These are phyloP conservation scores for Drosophila baimaii DNA, from an alignment of 1,140 invertebrate species.

Conservation along the genomic window DNA sequence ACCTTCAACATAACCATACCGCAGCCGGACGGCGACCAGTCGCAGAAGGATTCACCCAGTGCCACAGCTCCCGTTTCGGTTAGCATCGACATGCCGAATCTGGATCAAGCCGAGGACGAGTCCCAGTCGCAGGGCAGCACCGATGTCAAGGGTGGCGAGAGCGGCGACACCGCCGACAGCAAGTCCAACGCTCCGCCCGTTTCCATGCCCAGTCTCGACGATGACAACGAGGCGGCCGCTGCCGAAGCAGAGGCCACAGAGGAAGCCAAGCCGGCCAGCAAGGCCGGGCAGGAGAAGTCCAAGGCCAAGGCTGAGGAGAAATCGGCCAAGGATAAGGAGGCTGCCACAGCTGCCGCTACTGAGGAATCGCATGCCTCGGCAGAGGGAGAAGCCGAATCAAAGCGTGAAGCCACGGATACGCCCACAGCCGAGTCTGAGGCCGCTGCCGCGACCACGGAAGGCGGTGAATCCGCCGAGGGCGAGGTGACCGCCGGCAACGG, in stretches of 20 bases:
- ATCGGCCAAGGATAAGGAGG: conserved; percentile 52
- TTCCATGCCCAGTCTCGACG: conserved; percentile 83
- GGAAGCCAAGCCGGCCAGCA: conserved; percentile 45
- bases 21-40: conserved; percentile 70
- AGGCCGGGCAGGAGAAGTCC: conserved; percentile 35
- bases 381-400: conserved; percentile 22
- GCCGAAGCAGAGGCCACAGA: conserved; percentile 42
- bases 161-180: conserved; percentile 38
- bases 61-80: conserved; percentile 75
- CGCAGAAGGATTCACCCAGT: conserved; percentile 65
- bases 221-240: conserved; percentile 75
- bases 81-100: conserved; percentile 82
- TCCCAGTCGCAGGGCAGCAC: conserved; percentile 65
- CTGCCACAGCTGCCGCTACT: conserved; percentile 12
- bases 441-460: conserved; percentile 42
- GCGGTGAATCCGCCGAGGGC: conserved; percentile 52
- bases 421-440: conserved; percentile 53
- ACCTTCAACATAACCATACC: conserved; percentile 84
- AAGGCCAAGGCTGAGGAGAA: conserved; percentile 43
- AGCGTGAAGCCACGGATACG: conserved; percentile 46
- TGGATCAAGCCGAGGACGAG: conserved; percentile 81
- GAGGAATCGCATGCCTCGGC: conserved; percentile 35
- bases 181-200: conserved; percentile 72
- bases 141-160: conserved; percentile 42
- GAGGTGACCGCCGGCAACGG: conserved; percentile 36